Percentiles rank a stretch among this genome's conserved stretches.
These are phyloP conservation scores for Anguilla rostrata DNA, from an alignment of 2,113 vertebrate genomes.

Conservation along the genomic window DNA sequence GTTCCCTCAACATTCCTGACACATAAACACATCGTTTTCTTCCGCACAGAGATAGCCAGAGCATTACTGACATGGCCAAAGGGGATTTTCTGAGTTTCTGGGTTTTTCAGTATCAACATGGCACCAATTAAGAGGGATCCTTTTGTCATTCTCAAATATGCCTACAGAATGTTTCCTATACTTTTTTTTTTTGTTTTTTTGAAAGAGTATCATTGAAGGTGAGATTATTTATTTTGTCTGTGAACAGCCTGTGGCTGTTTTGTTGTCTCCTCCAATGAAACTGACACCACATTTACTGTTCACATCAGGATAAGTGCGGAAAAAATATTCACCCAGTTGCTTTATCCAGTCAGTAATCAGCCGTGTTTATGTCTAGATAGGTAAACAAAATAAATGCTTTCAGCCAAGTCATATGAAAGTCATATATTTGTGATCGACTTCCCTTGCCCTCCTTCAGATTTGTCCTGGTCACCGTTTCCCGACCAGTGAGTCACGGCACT, in stretches of 20 bases:
- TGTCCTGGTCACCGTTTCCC: too few species aligned
- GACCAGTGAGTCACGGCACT: too few species aligned
- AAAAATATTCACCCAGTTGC: background rate
- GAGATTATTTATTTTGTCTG: too few species aligned
- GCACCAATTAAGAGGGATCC: too few species aligned
- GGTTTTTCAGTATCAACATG: too few species aligned
- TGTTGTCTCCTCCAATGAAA: too few species aligned
- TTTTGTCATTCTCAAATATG: too few species aligned
- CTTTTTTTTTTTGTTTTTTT: too few species aligned
- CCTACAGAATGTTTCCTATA: too few species aligned
- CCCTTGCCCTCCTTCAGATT: background rate
- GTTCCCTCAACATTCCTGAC: background rate
- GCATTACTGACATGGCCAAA: background rate
- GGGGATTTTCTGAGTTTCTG: too few species aligned
- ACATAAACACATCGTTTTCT: conserved; percentile 20
- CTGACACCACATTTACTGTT: background rate
- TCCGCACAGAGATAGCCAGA: background rate
- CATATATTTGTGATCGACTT: background rate
- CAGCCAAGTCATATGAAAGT: background rate
- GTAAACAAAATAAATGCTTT: background rate
- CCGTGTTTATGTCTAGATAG: background rate
- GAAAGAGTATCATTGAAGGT: too few species aligned
- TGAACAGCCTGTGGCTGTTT: too few species aligned
- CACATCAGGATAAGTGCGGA: background rate
- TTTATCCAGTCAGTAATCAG: background rate